Conservation (phyloP, 1,140 invertebrate species). For the Acromyrmex heyeri region DNA sequence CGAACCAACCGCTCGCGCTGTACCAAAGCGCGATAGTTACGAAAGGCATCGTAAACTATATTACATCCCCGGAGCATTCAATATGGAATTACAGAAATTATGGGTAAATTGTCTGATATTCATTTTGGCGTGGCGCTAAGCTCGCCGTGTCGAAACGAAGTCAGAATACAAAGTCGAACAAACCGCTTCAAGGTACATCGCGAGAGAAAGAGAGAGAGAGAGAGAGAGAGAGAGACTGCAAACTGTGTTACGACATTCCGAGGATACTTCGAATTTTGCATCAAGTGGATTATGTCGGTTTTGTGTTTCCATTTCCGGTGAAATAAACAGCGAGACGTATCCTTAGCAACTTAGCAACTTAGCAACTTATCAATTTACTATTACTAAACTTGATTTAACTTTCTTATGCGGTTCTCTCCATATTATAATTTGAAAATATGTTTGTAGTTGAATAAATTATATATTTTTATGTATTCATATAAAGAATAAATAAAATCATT, state of each 20-base stretch:
- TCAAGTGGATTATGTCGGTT: conserved; percentile 46
- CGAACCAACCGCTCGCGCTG: not conserved
- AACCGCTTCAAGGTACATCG: conserved; percentile 48
- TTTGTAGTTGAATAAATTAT: not conserved
- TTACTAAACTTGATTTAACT: conserved; percentile 29
- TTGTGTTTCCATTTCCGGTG: conserved; percentile 24
- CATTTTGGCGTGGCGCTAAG: conserved; percentile 51
- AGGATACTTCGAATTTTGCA: conserved; percentile 57
- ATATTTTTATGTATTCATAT: not conserved
- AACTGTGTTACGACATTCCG: conserved; percentile 50
- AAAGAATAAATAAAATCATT: not conserved
- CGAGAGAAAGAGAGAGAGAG: not conserved
- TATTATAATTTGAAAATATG: not conserved
- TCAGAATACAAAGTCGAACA: conserved; percentile 44
- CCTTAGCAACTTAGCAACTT: conserved; percentile 1
- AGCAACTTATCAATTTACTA: conserved; percentile 26
- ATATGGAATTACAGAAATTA: conserved; percentile 60
- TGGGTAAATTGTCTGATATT: conserved; percentile 54
- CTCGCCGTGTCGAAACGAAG: conserved; percentile 53
- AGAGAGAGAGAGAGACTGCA: conserved; percentile 20
- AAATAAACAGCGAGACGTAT: conserved; percentile 37
- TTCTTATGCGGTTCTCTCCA: not conserved
- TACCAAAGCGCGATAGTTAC: conserved; percentile 4
- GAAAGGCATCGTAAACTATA: conserved; percentile 51
- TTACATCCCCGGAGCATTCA: conserved; percentile 49